Evolutionary conservation across 2,888 invertebrate genomes (phyloP).

Genomic region (Polydrusus pterygomalis): DNA sequence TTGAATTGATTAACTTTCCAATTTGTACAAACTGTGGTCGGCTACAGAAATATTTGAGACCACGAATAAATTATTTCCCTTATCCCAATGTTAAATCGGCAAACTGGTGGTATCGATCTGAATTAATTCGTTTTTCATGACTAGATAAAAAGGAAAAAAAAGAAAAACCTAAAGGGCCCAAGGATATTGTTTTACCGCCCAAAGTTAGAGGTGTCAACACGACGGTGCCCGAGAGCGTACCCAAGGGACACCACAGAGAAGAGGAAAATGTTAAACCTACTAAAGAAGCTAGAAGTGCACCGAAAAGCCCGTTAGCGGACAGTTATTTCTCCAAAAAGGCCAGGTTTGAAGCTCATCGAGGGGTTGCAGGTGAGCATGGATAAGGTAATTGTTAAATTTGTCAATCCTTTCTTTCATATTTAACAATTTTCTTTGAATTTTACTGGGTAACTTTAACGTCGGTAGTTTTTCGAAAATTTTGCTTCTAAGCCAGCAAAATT

Average conservation of each 20-base stretch:
- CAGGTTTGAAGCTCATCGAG: background rate
- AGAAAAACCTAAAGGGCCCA: constrained; percentile 50
- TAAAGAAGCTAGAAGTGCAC: background rate
- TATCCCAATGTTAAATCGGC: too few species aligned
- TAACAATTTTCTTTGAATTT: background rate
- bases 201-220: constrained; percentile 32
- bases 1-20: too few species aligned
- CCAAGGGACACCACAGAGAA: background rate
- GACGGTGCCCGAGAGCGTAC: background rate
- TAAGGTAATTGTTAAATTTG: constrained; percentile 5
- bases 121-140: constrained; percentile 11
- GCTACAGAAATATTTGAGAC: too few species aligned
- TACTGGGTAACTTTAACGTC: too few species aligned
- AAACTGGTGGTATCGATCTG: too few species aligned
- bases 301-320: background rate
- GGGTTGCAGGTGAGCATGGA: constrained; percentile 2
- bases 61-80: too few species aligned
- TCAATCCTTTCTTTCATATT: background rate
- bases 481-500: too few species aligned
- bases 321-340: background rate
- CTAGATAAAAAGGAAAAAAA: constrained; percentile 47
- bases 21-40: too few species aligned
- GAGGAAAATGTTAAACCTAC: background rate
- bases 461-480: too few species aligned
- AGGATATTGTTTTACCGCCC: constrained; percentile 55